Percentiles rank a stretch among this genome's conserved stretches.
These are phyloP conservation scores for Eulithis prunata DNA, from an alignment of 2,888 invertebrate genomes.

Conservation along the genomic window DNA sequence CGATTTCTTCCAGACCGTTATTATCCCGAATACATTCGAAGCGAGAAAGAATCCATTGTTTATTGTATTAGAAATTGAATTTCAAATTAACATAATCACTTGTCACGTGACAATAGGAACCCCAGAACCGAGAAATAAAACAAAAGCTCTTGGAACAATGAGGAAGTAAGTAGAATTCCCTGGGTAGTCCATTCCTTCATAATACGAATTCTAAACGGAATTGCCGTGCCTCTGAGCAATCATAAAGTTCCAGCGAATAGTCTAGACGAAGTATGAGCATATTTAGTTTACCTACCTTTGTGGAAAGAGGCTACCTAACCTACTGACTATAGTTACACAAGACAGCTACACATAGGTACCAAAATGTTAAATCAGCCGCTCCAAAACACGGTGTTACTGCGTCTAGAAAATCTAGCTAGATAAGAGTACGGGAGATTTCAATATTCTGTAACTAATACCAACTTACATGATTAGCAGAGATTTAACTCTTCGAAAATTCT, in stretches of 20 bases:
- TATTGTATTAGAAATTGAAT: conserved; percentile 4
- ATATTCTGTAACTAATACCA: too few species aligned
- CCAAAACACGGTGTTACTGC: too few species aligned
- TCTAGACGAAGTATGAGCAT: background rate
- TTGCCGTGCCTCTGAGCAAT: conserved; percentile 1
- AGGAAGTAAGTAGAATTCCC: conserved; percentile 32
- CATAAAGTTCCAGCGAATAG: background rate
- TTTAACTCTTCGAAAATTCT: too few species aligned
- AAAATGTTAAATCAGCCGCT: too few species aligned
- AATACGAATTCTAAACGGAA: conserved; percentile 35
- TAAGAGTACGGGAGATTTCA: too few species aligned
- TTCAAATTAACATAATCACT: conserved; percentile 17
- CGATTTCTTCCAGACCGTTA: too few species aligned
- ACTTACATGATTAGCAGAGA: too few species aligned
- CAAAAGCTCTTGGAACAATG: conserved; percentile 33
- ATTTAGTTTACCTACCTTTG: background rate
- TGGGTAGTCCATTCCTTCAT: conserved; percentile 26
- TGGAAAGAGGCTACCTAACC: too few species aligned
- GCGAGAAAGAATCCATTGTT: background rate
- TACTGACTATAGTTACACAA: too few species aligned
- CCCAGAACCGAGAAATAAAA: conserved; percentile 21
- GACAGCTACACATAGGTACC: too few species aligned
- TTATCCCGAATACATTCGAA: background rate
- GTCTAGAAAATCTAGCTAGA: too few species aligned
- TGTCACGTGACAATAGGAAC: conserved; percentile 16